These are phyloP conservation scores for Microcebus jonahi DNA, from an alignment of 2,113 vertebrate genomes.

Conservation along the genomic window DNA sequence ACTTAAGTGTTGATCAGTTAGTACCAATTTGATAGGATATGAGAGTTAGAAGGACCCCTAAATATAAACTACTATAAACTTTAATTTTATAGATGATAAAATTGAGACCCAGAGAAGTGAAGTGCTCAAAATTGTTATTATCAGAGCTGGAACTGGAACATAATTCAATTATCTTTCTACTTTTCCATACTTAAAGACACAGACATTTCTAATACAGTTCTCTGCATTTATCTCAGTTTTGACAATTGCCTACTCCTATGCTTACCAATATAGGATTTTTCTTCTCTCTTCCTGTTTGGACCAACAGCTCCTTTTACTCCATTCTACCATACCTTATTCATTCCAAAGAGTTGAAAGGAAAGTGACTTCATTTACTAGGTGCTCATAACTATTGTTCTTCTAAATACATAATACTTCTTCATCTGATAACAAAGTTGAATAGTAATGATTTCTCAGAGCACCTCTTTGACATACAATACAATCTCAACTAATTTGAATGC, in stretches of 20 bases:
- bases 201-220: background rate
- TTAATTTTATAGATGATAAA: background rate
- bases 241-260: background rate
- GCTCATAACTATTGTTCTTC: background rate
- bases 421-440: background rate
- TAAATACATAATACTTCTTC: background rate
- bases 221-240: background rate
- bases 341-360: background rate
- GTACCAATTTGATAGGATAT: background rate
- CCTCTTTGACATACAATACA: background rate
- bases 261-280: background rate
- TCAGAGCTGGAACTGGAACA: background rate
- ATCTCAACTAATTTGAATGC: background rate
- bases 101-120: background rate
- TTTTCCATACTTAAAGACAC: background rate
- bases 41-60: background rate
- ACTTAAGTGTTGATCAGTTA: too few relatives aligned
- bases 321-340: background rate
- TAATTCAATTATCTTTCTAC: background rate
- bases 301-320: background rate
- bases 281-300: background rate
- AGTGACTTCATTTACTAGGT: background rate
- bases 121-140: background rate
- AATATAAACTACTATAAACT: background rate
- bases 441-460: background rate